These are phyloP conservation scores for Perca schrenkii DNA, from an alignment of 2,113 vertebrate species.

Conservation along the genomic window DNA sequence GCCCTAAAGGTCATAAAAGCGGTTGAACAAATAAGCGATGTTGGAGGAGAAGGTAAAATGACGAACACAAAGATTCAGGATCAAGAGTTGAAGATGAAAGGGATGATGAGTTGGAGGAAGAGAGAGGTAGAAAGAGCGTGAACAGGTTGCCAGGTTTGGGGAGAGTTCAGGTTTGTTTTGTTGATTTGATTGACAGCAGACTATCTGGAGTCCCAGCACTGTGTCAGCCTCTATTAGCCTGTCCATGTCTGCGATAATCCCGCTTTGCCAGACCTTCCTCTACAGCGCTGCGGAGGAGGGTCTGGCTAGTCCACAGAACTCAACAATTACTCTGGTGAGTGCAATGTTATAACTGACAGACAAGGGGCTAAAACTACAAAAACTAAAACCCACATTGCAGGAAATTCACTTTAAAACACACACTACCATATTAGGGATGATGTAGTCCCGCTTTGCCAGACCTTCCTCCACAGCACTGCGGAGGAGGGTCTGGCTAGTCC, in stretches of 20 bases:
- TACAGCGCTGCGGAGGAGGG: too few species aligned
- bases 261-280: too few species aligned
- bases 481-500: too few species aligned
- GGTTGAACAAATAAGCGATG: constrained; percentile 55
- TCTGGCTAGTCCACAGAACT: neutral
- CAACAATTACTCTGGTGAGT: neutral
- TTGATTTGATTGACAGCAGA: constrained; percentile 53
- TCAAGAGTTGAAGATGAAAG: constrained; percentile 13
- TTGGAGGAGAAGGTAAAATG: constrained; percentile 31
- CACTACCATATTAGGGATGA: neutral
- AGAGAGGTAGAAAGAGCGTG: neutral
- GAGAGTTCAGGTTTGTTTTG: constrained; percentile 23
- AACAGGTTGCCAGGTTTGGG: constrained; percentile 1
- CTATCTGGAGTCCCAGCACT: constrained; percentile 6
- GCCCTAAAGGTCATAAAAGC: constrained; percentile 64
- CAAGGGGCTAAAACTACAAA: neutral
- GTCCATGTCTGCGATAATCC: too few species aligned
- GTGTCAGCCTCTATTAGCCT: constrained; percentile 24
- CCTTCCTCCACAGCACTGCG: too few species aligned
- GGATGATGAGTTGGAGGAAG: neutral
- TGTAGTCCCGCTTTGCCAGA: neutral
- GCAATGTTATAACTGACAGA: neutral
- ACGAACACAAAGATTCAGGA: constrained; percentile 1
- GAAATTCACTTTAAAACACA: constrained; percentile 5
- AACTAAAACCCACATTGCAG: too few species aligned